Base-by-base conservation (phyloP, 2,888 invertebrate genomes). In the Mythimna loreyi region DNA sequence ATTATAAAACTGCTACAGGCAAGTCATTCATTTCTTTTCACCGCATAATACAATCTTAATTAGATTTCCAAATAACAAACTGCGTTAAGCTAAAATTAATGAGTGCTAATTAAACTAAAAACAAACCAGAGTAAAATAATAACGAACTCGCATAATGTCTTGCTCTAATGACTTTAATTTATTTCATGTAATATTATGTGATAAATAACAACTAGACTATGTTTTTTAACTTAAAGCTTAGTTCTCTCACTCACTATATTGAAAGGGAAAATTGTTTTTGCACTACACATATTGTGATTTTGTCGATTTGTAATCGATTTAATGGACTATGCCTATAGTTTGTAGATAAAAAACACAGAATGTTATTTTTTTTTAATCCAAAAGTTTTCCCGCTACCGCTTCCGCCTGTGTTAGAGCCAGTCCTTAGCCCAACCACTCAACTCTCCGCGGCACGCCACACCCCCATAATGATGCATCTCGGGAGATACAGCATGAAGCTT, bases 401-500 rank as follows among this genome's bases (percentile, higher is more conserved):
- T 72, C 67, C 69, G 71, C 62, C 9, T 61, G 9, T 63, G 66
- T 55, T 59, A 8, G 73, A 33, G 36, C 67, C 78, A 36, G 68
- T 65, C 66, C 73, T 73, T 66, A 78, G 78, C 63, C 63, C 78
- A 82, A 85, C 77, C 87, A 85, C 89, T 88, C 81, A 78, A 82
- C 82, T 86, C 88, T 87, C 89, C 83, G 89, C 89, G 89, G 89
- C 87, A 86, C 90, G 85, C 89, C 90, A 87, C 89, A 90, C 88
- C 80, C 77, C 89, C 90, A 89, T 95, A 95, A 95, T 95, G 95
- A 95, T 92, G 94, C 93, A 93, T 91, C 95, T 94, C 92, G 88
- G 87, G 93, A 94, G 92, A 93, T 92, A 91, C 92, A 90, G 86
- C 88, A 87, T 82, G 88, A 88, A 86, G 85, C 90, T 89, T 88